Evolutionary conservation across 2,888 invertebrate species (phyloP), one percentile per base, ranked within the genome.

Genomic region (Lymantria dispar): DNA sequence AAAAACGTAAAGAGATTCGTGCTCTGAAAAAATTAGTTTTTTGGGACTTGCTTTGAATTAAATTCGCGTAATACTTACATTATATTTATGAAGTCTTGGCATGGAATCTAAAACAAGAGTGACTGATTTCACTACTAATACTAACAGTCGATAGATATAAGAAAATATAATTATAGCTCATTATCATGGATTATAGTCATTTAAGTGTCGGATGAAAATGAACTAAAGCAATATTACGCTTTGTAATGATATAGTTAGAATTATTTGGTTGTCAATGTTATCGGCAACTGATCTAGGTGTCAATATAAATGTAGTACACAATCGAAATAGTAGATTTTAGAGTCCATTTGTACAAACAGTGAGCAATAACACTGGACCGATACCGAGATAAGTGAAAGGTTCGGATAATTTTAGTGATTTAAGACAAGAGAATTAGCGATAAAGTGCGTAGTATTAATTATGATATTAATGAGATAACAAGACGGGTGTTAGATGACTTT

Each of bases 251-350:
- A 58, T 61, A 62, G 60, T 45, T 61, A 57, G 59, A 72, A 74
- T 74, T 72, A 76, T 72, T 70, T 67, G 58, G 60, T 65, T 70
- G 72, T 66, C 72, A 70, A 68, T 68, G 65, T 73, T 74, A 79
- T 79, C 77, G 61, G 52, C 50, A 63, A 64, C 67, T 58, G 68
- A 70, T 71, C 73, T 64, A 49, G 59, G 63, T 61, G 66, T 71
- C 62, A 68, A 68, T 69, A 65, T 62, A 57, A 60, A 65, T 61
- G 56, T 68, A 66, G 58, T 63, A 69, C 70, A 74, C 70, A 73
- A 81, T 78, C 75, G 64, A 69, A 73, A 75, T 76, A 72, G 68
- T 67, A 62, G 71, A 76, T 76, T 82, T 78, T 78, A 78, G 72
- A 74, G 76, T 69, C 64, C 72, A 64, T 78, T 76, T 79, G 70